Evolutionary conservation across 2,113 vertebrate species (phyloP).

Genomic region (Picathartes gymnocephalus): DNA sequence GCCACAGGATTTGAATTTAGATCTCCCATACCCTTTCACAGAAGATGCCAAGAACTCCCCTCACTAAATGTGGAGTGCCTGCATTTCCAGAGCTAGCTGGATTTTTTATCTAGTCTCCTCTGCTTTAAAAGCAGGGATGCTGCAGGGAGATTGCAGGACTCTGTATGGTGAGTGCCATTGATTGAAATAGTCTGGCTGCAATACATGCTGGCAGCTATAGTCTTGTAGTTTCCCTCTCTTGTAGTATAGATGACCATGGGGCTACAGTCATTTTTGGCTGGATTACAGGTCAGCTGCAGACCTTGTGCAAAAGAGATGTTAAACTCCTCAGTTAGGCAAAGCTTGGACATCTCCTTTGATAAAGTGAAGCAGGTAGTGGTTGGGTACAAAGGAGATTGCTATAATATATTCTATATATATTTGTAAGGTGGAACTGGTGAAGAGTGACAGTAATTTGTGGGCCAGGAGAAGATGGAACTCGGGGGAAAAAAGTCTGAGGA

Average conservation of each 20-base stretch:
- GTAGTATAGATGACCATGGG: background rate
- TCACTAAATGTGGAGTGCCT: background rate
- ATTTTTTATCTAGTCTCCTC: background rate
- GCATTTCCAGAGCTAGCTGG: background rate
- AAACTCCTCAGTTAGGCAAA: background rate
- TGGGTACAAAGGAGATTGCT: background rate
- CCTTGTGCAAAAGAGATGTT: background rate
- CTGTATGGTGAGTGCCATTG: background rate
- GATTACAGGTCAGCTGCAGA: constrained; percentile 1
- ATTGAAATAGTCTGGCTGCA: background rate
- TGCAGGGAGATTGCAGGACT: background rate
- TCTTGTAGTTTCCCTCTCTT: background rate
- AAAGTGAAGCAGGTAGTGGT: background rate
- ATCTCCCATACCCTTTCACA: background rate
- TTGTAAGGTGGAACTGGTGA: background rate
- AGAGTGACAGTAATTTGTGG: background rate
- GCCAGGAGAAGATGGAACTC: background rate
- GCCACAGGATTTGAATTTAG: background rate
- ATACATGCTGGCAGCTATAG: background rate
- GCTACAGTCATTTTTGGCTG: background rate
- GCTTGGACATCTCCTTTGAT: background rate
- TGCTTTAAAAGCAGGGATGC: background rate
- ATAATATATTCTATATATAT: too few species aligned
- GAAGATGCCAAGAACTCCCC: background rate
- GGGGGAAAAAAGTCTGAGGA: background rate